A percentile compares a stretch with the other conserved stretches of the same genome.
Evolutionary conservation across 2,888 invertebrate species (phyloP).

Genomic region (Eupithecia centaureata): DNA sequence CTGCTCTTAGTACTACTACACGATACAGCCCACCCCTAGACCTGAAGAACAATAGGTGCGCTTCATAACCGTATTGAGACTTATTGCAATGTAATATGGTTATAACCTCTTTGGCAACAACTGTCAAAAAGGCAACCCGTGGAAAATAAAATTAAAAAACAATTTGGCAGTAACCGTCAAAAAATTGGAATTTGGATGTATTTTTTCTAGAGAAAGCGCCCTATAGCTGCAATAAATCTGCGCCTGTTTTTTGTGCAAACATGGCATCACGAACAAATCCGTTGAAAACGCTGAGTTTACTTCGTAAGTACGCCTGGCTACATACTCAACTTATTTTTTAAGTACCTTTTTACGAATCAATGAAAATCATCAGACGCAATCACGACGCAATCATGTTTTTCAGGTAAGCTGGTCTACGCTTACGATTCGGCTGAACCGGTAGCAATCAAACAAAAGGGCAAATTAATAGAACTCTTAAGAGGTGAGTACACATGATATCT

Average conservation of each 20-base stretch:
- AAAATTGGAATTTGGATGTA: not conserved
- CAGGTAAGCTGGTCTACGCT: conserved; percentile 52
- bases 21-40: no score
- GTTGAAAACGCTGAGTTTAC: not conserved
- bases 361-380: not conserved
- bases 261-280: conserved; percentile 1
- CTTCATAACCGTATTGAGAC: not conserved
- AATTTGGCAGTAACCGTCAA: not conserved
- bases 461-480: conserved; percentile 56
- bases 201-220: not conserved
- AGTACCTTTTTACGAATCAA: not conserved
- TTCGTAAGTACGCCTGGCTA: not conserved
- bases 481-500: conserved; percentile 50
- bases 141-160: not conserved
- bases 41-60: no score
- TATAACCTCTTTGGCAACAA: not conserved
- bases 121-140: not conserved
- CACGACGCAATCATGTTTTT: conserved; percentile 28
- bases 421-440: conserved; percentile 55
- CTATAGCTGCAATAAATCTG: no score
- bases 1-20: no score
- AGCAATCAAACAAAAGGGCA: conserved; percentile 54
- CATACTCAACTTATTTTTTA: not conserved
- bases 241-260: not conserved
- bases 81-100: not conserved